Base-by-base conservation (phyloP, 2,113 vertebrate genomes). In the Cairina moschata region DNA sequence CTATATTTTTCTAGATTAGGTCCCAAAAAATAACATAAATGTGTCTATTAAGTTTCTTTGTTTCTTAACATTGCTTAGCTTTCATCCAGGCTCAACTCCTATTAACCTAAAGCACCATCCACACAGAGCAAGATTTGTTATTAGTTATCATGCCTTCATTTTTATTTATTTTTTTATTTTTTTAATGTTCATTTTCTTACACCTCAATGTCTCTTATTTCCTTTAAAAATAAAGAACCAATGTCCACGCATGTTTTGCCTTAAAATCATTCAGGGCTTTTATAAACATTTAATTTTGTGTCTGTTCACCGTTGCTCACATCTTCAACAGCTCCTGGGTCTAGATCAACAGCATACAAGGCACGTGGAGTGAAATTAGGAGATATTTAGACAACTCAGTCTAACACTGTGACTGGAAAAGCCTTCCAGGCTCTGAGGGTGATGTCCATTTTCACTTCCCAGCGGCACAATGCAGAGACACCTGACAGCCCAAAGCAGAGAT, bases 131-230 rank as follows among this genome's bases (percentile, higher is more conserved):
- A 29, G 38, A 85, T 28, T 26, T n/a, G 54, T 48, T 76, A 88
- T 78, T 13, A 63, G 52, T 56, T 72, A 69, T 42, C 7, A 6
- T 0, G 0, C 0, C 2, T 21, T 56, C 26, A 5, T 7, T 3
- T 23, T 34, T 32, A 74, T 60, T 52, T 36, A 17, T 44, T 15
- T 44, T 44, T 15, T 42, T 44, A 7, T 17, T 44, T 44, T 46
- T 18, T 46, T 18, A 4, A 55, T 8, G 8, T 28, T 71, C 23
- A 26, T 5, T 75, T 54, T 81, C 46, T 74, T 42, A 83, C 8
- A 80, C 8, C 2, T 46, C 28, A 46, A 9, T 25, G 14, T 17
- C 5, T 82, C 84, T 48, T 26, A 6, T 40, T 60, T 80, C 25
- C 34, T 77, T 62, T 38, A 21, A 32, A 42, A 16, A 22, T 10